Base-by-base conservation (phyloP, 2,888 invertebrate species). In the Nasonia oneida region DNA sequence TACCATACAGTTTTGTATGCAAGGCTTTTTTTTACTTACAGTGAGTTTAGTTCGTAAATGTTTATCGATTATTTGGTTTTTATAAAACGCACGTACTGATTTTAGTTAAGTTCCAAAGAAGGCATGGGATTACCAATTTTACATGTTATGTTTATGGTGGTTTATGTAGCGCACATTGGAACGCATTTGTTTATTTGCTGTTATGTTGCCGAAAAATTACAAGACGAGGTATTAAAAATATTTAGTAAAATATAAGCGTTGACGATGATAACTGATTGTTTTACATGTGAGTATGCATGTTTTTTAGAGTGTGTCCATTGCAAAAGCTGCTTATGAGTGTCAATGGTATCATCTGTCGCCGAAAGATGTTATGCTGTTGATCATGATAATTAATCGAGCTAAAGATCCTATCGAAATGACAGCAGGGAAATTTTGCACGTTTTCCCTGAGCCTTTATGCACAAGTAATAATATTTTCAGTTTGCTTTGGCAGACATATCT, bases 1-100 rank as follows among this genome's bases (percentile, higher is more conserved):
- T 64, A 89, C 90, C 6, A 75, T 90, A 6, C 89, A 90, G 50
- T 84, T 91, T 67, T 91, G 91, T 80, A 88, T 90, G 70, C 91
- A 91, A 80, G 89, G 88, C 67, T 90, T 90, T 57, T 89, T 90
- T 75, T 88, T 87, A 29, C 83, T 91, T 3, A 86, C 87, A 85
- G 91, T 91, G 75, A 83, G 88, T 89, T 81, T 29, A n/a, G 18
- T 39, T 2, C 6, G 23, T 61, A 8, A n/a, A 61, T 8, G 6
- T 47, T 47, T 12, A 61, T n/a, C 23, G 6, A 6, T 61, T 1
- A 53, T 57, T n/a, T 6, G 1, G 15, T 71, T 71, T 71, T 71
- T 39, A 15, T 42, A 0, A 71, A 39, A 39, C 5, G 12, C 6
- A 71, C 37, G 8, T 37, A n/a, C 18, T 14, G 29, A 64, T 74